Conservation (phyloP, 2,113 vertebrate genomes). For the Butorides virescens region DNA sequence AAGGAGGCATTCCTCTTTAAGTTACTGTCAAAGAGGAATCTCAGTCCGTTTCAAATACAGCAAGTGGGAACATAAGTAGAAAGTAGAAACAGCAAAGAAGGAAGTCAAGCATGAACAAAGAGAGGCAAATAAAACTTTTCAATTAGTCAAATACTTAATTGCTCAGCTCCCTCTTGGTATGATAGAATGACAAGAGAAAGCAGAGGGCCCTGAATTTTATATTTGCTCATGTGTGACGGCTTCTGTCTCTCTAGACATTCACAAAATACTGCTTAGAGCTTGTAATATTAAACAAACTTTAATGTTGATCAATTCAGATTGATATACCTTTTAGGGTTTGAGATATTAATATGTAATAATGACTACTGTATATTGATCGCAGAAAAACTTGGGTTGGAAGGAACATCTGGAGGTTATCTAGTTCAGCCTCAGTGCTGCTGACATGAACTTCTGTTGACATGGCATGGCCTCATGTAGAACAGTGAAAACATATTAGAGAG, state of each 20-base stretch:
- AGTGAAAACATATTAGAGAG: neutral
- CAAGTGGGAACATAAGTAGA: neutral
- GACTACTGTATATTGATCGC: too few species aligned
- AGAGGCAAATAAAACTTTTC: conserved; percentile 3
- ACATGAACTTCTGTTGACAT: neutral
- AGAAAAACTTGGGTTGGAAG: neutral
- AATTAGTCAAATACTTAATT: conserved; percentile 24
- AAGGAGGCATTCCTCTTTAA: neutral
- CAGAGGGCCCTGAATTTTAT: neutral
- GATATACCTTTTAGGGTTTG: neutral
- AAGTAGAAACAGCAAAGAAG: neutral
- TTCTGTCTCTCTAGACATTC: neutral
- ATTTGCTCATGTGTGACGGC: neutral
- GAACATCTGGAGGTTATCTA: neutral
- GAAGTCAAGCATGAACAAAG: neutral
- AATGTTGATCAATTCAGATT: neutral
- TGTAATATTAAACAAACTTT: neutral
- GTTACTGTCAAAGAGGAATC: neutral
- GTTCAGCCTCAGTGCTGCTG: neutral
- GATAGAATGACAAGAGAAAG: neutral
- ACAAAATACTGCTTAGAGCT: neutral
- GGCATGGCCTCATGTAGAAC: neutral
- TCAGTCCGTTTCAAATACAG: neutral
- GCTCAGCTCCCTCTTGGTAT: neutral
- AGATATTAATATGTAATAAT: neutral